Percentiles rank a stretch among this genome's conserved stretches.
Evolutionary conservation across 2,888 invertebrate genomes (phyloP).

Genomic region (Melinaea marsaeus): DNA sequence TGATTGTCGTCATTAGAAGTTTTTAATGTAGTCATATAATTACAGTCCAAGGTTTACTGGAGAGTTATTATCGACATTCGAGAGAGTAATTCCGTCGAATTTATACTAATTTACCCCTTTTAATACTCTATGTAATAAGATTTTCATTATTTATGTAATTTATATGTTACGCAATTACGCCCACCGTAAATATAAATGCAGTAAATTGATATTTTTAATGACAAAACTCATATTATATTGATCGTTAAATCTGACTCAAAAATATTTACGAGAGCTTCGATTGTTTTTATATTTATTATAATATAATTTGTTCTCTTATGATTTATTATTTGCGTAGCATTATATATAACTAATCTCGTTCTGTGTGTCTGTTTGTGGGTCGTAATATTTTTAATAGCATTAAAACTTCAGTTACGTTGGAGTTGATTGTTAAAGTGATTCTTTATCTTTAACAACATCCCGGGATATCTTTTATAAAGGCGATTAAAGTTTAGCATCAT

Average conservation of each 20-base stretch:
- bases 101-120: slow-evolving; percentile 26
- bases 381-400: no score
- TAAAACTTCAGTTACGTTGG: no score
- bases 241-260: slow-evolving; percentile 1
- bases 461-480: no score
- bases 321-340: background rate
- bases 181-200: background rate
- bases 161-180: no score
- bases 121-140: slow-evolving; percentile 20
- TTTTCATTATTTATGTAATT: no score
- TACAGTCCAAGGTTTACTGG: slow-evolving; percentile 32
- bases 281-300: background rate
- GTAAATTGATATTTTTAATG: slow-evolving; percentile 5
- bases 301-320: background rate
- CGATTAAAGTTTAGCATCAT: no score
- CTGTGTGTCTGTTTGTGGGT: background rate
- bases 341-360: background rate
- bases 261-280: background rate
- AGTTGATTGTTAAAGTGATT: no score
- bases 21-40: slow-evolving; percentile 35
- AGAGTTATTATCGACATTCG: slow-evolving; percentile 29
- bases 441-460: no score
- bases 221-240: background rate
- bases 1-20: slow-evolving; percentile 29
- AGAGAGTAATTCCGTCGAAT: slow-evolving; percentile 26